Conservation (phyloP, 2,113 vertebrate species). For the Tringa solitaria region DNA sequence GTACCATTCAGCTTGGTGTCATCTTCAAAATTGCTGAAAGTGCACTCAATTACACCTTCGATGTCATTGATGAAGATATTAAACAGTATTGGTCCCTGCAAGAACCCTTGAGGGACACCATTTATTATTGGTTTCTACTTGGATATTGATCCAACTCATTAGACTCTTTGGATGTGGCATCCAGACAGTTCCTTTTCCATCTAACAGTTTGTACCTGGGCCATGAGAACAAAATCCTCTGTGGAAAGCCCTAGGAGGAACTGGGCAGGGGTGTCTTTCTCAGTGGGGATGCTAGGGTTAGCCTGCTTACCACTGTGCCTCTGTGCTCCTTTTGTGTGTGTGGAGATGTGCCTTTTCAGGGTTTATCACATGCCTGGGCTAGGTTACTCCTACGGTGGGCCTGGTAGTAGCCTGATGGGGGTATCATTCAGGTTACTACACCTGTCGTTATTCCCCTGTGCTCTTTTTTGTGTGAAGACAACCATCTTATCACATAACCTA, state of each 20-base stretch:
- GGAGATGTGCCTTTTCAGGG: not conserved
- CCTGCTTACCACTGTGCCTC: not conserved
- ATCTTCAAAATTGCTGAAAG: not conserved
- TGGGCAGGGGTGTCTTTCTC: not conserved
- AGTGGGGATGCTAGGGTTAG: not conserved
- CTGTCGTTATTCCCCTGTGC: not conserved
- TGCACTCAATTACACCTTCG: not conserved
- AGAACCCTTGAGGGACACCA: not conserved
- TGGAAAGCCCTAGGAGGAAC: not conserved
- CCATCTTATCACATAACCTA: not conserved
- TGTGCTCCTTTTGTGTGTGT: not conserved
- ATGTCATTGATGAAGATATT: not conserved
- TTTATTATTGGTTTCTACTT: not conserved
- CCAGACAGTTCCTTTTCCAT: not conserved
- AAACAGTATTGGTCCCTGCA: not conserved
- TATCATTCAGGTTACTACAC: not conserved
- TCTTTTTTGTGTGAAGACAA: not conserved
- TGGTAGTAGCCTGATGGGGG: not conserved
- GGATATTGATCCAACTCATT: not conserved
- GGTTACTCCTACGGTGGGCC: not conserved
- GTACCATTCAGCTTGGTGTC: not conserved
- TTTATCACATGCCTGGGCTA: fast-evolving
- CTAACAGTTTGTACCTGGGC: not conserved
- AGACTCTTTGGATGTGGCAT: not conserved
- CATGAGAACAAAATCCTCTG: not conserved